Conservation (phyloP, 2,113 vertebrate genomes). For the Poeciliopsis occidentalis region DNA sequence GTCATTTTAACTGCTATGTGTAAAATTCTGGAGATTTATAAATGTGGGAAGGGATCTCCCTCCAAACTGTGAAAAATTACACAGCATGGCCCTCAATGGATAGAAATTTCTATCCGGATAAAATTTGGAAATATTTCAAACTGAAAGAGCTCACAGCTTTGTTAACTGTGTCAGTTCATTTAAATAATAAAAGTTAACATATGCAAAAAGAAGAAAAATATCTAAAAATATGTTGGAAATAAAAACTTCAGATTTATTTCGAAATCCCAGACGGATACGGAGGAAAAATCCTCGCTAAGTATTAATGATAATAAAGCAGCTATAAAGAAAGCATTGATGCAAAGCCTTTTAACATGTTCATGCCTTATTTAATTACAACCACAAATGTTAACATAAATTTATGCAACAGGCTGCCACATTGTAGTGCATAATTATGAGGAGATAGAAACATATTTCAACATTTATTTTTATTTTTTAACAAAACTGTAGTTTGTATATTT, state of each 20-base stretch:
- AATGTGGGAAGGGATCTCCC: neutral
- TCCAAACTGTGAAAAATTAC: neutral
- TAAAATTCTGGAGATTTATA: slow-evolving; percentile 10
- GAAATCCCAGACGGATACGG: neutral
- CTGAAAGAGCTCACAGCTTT: neutral
- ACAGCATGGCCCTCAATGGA: neutral
- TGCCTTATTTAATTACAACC: neutral
- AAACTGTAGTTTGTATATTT: no score
- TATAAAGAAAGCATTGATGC: no score
- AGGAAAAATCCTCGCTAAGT: neutral
- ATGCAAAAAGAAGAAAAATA: neutral
- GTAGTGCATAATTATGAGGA: neutral
- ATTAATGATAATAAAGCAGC: neutral
- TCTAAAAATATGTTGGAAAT: neutral
- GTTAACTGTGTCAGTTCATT: neutral
- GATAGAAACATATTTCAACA: neutral
- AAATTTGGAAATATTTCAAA: neutral
- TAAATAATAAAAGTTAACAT: neutral
- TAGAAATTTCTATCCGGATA: neutral
- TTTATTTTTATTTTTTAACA: no score
- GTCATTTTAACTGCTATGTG: neutral
- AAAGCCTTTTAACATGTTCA: neutral
- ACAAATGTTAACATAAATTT: neutral
- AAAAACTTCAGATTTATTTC: neutral
- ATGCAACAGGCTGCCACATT: neutral